These are phyloP conservation scores for Casuarius casuarius DNA, from an alignment of 2,113 vertebrate genomes.

Conservation along the genomic window DNA sequence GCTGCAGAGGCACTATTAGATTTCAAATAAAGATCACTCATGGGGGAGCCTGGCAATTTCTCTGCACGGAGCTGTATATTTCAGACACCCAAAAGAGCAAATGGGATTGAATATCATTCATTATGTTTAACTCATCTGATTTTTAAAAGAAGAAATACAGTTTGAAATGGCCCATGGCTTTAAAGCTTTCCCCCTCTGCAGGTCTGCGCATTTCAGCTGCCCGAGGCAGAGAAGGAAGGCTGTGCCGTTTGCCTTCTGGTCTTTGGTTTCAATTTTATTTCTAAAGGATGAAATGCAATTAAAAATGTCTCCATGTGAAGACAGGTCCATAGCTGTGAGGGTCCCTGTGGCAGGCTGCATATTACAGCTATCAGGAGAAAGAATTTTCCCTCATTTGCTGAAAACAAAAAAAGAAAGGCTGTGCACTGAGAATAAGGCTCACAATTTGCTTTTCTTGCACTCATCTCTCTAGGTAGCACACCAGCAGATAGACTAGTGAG, in stretches of 20 bases:
- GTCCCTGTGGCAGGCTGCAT: not conserved
- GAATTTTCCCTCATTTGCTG: not conserved
- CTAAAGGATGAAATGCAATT: not conserved
- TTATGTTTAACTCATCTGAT: not conserved
- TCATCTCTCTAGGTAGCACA: not conserved
- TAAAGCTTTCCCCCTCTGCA: not conserved
- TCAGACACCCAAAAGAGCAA: slow-evolving; percentile 3
- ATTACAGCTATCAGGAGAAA: not conserved
- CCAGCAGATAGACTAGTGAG: not conserved
- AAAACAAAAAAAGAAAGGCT: not conserved
- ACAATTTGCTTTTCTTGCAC: not conserved
- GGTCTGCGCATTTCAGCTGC: not conserved
- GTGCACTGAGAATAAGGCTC: rapidly evolving
- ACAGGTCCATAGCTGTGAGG: not conserved
- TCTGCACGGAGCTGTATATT: not conserved
- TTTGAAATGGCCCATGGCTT: not conserved
- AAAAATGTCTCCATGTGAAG: not conserved
- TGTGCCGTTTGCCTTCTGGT: not conserved
- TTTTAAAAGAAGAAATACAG: slow-evolving; percentile 13
- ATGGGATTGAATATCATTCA: not conserved
- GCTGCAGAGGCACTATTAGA: not conserved
- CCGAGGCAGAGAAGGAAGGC: not conserved
- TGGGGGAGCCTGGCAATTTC: not conserved
- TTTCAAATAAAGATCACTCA: slow-evolving; percentile 7
- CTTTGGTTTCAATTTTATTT: not conserved